Conservation (phyloP, 2,888 invertebrate genomes). For the Cheilosia urbana region DNA sequence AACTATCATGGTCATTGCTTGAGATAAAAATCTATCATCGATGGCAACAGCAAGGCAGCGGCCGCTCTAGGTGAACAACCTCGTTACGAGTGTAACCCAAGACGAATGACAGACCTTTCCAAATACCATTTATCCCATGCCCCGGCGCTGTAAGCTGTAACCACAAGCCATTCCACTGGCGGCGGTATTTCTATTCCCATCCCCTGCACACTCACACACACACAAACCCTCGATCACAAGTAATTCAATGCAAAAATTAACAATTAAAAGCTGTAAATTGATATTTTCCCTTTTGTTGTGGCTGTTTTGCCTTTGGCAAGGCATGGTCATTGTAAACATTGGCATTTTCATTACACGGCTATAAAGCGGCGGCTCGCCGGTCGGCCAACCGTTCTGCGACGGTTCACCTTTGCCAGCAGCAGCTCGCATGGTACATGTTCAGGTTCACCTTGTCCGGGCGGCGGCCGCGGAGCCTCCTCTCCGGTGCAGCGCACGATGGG, state of each 20-base stretch:
- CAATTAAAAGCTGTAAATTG: conserved; percentile 76
- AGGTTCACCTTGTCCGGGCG: conserved; percentile 24
- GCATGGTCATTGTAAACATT: conserved; percentile 74
- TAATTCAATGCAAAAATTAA: conserved; percentile 75
- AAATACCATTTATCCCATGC: conserved; percentile 69
- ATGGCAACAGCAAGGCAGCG: conserved; percentile 31
- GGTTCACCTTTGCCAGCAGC: conserved; percentile 22
- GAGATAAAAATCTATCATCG: conserved; percentile 71
- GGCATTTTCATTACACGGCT: conserved; percentile 75
- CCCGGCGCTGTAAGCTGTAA: conserved; percentile 38
- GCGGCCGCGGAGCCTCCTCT: conserved; percentile 22
- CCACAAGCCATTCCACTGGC: conserved; percentile 60
- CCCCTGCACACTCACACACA: conserved; percentile 5
- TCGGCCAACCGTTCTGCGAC: conserved; percentile 18
- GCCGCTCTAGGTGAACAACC: conserved; percentile 64
- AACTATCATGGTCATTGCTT: conserved; percentile 44
- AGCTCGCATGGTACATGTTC: background rate
- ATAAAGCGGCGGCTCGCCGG: conserved; percentile 62
- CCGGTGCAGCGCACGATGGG: conserved; percentile 16
- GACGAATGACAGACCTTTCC: conserved; percentile 72
- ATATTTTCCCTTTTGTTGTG: conserved; percentile 72
- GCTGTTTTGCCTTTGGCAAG: conserved; percentile 59
- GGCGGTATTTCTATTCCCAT: conserved; percentile 59
- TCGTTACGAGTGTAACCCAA: conserved; percentile 73
- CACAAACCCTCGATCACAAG: conserved; percentile 72